Base-by-base conservation (phyloP, 1,140 invertebrate genomes). In the Chelonus insularis region DNA sequence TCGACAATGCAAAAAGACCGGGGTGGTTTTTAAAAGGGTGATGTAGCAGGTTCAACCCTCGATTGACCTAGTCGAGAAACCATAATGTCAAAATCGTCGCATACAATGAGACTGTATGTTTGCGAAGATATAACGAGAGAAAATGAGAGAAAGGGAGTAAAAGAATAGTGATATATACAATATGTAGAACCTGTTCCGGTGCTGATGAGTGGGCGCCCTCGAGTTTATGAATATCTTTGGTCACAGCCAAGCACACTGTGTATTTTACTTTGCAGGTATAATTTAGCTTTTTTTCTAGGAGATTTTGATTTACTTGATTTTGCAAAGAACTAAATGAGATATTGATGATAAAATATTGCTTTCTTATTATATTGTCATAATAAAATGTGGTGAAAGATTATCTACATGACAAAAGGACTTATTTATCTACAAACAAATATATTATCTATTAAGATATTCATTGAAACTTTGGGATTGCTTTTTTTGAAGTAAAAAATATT, bases 171-270 rank as follows among this genome's bases (percentile, higher is more conserved):
- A 11, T n/a, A 12, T 14, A 54, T 39, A 39, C n/a, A 34, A 20
- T 23, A 23, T 23, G 29, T 57, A 16, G 59, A 70, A 72, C 70
- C 68, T 70, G 71, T 70, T 71, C 39, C 56, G 9, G 43, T 43
- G 48, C 45, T 63, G 63, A 68, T 14, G 68, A 70, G 70, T 71
- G 63, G 68, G 66, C 63, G 68, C 65, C 23, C 36, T 55, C 34
- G 66, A 66, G 41, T 72, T 71, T 71, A 71, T 55, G 63, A 67
- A 56, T 47, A 65, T 57, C 39, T 48, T 57, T 60, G 62, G 63
- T 62, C 60, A 63, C 45, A 45, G 45, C 37, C 25, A 18, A 9
- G 45, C 20, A 43, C 18, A 14, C 25, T 52, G 5, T 11, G 12
- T 7, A 4, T 18, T 29, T n/a, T 18, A 51, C 21, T 25, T 9